Base-by-base conservation (phyloP, 2,888 invertebrate genomes). In the Hartigia nigra region DNA sequence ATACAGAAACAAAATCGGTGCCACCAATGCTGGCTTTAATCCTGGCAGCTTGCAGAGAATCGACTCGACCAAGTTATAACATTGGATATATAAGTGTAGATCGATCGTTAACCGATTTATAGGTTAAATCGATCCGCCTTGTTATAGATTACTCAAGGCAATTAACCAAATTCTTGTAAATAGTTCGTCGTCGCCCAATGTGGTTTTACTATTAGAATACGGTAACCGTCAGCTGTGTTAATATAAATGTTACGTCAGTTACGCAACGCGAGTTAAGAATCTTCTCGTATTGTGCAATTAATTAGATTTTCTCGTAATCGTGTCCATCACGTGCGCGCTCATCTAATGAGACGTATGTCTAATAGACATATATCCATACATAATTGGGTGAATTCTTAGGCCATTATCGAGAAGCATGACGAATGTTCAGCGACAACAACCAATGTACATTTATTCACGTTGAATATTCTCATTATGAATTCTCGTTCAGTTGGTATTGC, bases 11-110 rank as follows among this genome's bases (percentile, higher is more conserved):
- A 88, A 89, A 75, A 75, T 88, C 0, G 91, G 91, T 3, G 83
- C 87, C 0, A 86, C 87, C 34, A 91, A 91, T 69, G 87, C 89
- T 4, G 91, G 89, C 12, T 91, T 90, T 80, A 87, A 88, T 80
- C 89, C 88, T 4, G 91, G 89, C 36, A 91, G 90, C 82, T 81
- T 91, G 70, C 87, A 88, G 77, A 89, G 87, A 83, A 87, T 91
- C 79, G 91, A 91, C 77, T 90, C 89, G 4, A 91, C 91, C 14
- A 87, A 87, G 86, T 89, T 91, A 87, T 91, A 91, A 86, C 86
- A 31, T 31, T 23, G 37, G 34, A 12, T 34, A n/a, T 34, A n/a
- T 32, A 32, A 9, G 31, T 23, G 31, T 14, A 12, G 12, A 72
- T 72, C 72, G 72, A 72, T 23, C 14, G 0, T 23, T 9, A 9